Conservation (phyloP, 2,113 vertebrate species). For the Romanogobio albipinnatus region DNA sequence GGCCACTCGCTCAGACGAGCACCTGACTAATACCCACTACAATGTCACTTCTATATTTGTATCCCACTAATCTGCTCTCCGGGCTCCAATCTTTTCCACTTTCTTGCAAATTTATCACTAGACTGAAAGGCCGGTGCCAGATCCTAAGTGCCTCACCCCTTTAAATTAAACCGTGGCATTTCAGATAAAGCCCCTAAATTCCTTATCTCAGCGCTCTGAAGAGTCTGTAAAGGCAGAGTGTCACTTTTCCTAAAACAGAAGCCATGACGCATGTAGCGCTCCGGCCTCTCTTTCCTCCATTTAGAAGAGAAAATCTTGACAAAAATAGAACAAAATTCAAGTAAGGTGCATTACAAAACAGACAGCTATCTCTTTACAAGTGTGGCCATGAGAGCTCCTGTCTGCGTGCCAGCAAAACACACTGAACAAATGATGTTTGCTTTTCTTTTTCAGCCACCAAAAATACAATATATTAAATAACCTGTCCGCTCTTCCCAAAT, state of each 20-base stretch:
- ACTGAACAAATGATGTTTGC: slow-evolving; percentile 14
- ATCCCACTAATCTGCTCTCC: slow-evolving; percentile 79
- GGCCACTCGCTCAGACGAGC: slow-evolving; percentile 76
- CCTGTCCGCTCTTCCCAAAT: not conserved
- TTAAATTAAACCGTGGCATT: slow-evolving; percentile 99
- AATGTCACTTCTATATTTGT: slow-evolving; percentile 84
- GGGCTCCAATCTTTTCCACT: slow-evolving; percentile 76
- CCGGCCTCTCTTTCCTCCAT: slow-evolving; percentile 62
- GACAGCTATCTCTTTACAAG: slow-evolving; percentile 43
- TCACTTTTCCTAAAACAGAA: slow-evolving; percentile 81
- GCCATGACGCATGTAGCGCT: slow-evolving; percentile 61
- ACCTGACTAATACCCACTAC: slow-evolving; percentile 80
- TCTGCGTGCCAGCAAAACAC: slow-evolving; percentile 9
- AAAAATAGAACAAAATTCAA: slow-evolving; percentile 74
- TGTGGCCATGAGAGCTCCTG: slow-evolving; percentile 46
- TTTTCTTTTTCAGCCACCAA: not conserved
- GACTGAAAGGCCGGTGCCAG: slow-evolving; percentile 85
- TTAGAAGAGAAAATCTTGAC: slow-evolving; percentile 68
- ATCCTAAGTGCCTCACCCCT: slow-evolving; percentile 91
- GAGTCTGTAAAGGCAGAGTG: slow-evolving; percentile 93
- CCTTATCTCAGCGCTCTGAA: slow-evolving; percentile 91
- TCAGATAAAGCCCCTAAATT: slow-evolving; percentile 99
- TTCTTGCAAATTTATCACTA: slow-evolving; percentile 93
- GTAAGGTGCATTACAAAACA: slow-evolving; percentile 51
- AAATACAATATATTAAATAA: slow-evolving; percentile 6